phyloP scores from a whole-genome alignment of 2,113 vertebrate genomes.

The Nesospiza acunhae region DNA sequence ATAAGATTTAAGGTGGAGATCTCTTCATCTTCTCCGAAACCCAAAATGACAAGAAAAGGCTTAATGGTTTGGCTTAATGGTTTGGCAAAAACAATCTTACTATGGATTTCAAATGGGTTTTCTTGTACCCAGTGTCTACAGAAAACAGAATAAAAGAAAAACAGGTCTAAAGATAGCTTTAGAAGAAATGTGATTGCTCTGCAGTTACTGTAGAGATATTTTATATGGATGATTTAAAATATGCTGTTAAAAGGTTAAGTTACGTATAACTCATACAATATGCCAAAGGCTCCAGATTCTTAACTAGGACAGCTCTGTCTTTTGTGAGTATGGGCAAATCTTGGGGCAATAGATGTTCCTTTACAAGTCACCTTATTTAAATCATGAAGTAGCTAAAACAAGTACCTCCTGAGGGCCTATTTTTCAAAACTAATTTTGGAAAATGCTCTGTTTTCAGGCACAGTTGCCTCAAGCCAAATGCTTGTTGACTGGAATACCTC shows the following conservation, averaged over 20 bases:
- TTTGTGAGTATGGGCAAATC: background rate
- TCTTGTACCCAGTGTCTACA: background rate
- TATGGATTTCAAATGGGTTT: background rate
- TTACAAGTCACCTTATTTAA: slow-evolving; percentile 40
- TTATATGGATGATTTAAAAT: background rate
- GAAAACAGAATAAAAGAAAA: background rate
- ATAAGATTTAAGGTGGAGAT: background rate
- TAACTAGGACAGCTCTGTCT: slow-evolving; percentile 1
- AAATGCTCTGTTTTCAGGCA: slow-evolving; percentile 37
- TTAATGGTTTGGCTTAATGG: background rate
- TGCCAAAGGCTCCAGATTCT: background rate
- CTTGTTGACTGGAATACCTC: slow-evolving; percentile 27
- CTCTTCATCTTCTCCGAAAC: background rate
- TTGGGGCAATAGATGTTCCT: slow-evolving; percentile 33
- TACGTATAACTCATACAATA: background rate
- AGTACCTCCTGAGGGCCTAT: background rate
- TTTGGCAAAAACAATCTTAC: background rate
- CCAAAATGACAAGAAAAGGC: background rate
- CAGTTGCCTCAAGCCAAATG: slow-evolving; percentile 1
- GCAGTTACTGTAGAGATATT: background rate
- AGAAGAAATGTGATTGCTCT: background rate
- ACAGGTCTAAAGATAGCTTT: background rate
- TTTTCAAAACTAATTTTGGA: slow-evolving; percentile 57
- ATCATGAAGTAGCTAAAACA: background rate
- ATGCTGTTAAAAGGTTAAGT: slow-evolving; percentile 5